phyloP scores from a whole-genome alignment of 2,888 invertebrate genomes.

The Metacarcinus magister region DNA sequence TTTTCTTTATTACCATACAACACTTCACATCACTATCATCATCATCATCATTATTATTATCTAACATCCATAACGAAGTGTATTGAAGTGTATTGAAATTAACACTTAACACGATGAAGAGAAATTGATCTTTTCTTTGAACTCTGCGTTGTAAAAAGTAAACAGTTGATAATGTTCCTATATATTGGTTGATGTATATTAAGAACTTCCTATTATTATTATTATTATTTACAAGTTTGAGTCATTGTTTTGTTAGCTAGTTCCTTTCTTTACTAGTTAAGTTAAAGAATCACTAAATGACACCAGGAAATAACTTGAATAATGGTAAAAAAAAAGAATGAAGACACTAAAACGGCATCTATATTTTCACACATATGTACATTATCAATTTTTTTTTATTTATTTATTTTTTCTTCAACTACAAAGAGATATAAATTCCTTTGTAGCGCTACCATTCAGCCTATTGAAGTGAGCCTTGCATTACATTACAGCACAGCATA shows the following conservation, averaged over 20 bases:
- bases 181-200: background rate
- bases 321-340: background rate
- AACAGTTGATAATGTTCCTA: too few relatives aligned
- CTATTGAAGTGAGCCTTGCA: background rate
- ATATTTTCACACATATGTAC: background rate
- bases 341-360: background rate
- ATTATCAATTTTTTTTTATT: background rate
- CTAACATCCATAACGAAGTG: background rate
- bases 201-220: background rate
- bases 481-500: background rate
- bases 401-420: background rate
- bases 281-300: background rate
- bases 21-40: background rate
- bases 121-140: background rate
- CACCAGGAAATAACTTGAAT: background rate
- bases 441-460: background rate
- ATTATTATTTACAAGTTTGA: background rate
- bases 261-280: background rate
- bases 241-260: background rate
- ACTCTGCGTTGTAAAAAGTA: background rate
- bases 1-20: constrained; percentile 39
- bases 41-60: background rate
- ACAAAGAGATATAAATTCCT: background rate
- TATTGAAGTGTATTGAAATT: background rate
- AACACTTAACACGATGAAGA: background rate